Percentiles rank a stretch among this genome's conserved stretches.
Conservation (phyloP, 2,113 vertebrate species). For the Terrapene triunguis region DNA sequence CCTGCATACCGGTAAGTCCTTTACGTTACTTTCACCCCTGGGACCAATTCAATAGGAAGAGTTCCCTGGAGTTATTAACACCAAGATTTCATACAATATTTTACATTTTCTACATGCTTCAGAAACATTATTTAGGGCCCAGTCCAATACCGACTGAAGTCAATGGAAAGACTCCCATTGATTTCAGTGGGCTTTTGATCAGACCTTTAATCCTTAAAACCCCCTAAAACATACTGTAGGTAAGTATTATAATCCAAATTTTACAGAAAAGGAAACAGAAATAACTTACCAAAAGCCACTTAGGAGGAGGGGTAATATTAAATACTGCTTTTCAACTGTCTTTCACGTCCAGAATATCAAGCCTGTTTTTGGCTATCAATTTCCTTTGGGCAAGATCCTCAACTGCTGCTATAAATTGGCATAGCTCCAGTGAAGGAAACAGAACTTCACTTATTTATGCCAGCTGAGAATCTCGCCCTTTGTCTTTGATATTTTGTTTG, state of each 20-base stretch:
- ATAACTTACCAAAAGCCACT: neutral
- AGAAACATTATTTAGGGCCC: neutral
- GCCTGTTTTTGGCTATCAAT: neutral
- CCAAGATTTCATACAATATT: neutral
- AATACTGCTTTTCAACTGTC: neutral
- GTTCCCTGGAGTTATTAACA: neutral
- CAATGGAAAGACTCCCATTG: neutral
- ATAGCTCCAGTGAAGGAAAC: neutral
- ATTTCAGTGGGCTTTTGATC: neutral
- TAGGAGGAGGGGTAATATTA: neutral
- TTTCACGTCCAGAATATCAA: neutral
- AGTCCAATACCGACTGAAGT: neutral
- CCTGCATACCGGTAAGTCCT: too few relatives aligned
- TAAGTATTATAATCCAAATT: neutral
- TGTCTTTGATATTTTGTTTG: neutral
- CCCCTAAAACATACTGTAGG: neutral
- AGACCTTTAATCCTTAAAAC: neutral
- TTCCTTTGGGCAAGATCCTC: neutral
- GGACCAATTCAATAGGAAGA: neutral
- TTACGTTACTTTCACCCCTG: too few relatives aligned
- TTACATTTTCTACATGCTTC: neutral
- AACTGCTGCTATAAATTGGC: rapidly evolving
- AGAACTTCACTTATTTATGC: neutral
- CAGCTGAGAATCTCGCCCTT: neutral
- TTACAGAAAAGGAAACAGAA: neutral